These are phyloP conservation scores for Camponotus vicinus DNA, from an alignment of 1,140 invertebrate genomes.

Conservation along the genomic window DNA sequence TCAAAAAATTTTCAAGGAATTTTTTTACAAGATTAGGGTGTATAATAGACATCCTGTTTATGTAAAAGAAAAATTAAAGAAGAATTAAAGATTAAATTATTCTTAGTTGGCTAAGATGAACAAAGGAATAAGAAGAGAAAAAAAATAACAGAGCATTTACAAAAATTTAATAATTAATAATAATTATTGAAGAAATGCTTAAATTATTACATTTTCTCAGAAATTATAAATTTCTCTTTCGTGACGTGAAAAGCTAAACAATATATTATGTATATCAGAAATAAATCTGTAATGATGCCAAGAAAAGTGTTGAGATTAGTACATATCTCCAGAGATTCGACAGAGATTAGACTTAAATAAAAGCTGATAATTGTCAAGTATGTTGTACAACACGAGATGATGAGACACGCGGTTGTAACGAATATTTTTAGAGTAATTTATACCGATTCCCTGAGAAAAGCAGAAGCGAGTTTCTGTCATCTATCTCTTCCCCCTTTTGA, in stretches of 20 bases:
- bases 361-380: constrained; percentile 5
- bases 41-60: no score
- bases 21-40: no score
- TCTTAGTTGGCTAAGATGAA: background rate
- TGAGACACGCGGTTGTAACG: background rate
- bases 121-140: background rate
- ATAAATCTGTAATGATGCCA: background rate
- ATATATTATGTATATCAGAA: background rate
- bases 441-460: constrained; percentile 3
- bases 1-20: no score
- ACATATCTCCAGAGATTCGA: background rate
- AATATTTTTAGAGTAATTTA: constrained; percentile 46
- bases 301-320: background rate
- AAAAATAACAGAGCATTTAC: background rate
- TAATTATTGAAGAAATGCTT: background rate
- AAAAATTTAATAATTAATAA: background rate
- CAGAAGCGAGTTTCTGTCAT: constrained; percentile 42
- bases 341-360: background rate
- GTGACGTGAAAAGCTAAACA: background rate
- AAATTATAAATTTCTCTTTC: background rate
- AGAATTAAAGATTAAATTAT: background rate
- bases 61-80: background rate
- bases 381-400: constrained; percentile 4
- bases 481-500: constrained; percentile 19
- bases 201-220: no score